Evolutionary conservation across 1,140 invertebrate species (phyloP).

Genomic region (Aphaenogaster rudis): DNA sequence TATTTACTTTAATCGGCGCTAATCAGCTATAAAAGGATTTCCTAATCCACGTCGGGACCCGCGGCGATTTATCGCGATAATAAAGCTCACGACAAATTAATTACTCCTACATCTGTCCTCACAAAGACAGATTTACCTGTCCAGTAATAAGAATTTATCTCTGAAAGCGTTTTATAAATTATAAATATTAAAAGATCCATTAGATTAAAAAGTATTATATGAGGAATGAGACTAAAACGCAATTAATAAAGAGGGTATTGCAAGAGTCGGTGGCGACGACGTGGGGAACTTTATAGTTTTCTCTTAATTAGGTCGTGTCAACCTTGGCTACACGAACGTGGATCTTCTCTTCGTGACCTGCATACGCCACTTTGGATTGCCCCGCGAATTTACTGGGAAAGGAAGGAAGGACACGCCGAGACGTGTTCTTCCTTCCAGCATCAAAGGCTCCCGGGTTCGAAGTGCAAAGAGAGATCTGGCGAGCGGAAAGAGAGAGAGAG

Average conservation of each 20-base stretch:
- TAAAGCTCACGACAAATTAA: constrained; percentile 52
- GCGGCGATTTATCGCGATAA: constrained; percentile 73
- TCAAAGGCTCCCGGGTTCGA: constrained; percentile 51
- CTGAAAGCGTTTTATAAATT: neutral
- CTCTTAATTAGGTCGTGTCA: constrained; percentile 69
- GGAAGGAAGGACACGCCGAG: constrained; percentile 28
- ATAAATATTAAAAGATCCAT: neutral
- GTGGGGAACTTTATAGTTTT: constrained; percentile 65
- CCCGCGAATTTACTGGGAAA: constrained; percentile 43
- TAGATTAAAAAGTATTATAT: neutral
- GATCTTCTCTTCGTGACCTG: constrained; percentile 69
- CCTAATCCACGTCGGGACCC: constrained; percentile 68
- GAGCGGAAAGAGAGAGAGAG: neutral
- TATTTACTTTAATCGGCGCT: constrained; percentile 78
- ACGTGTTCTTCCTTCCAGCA: constrained; percentile 26
- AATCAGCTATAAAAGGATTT: constrained; percentile 74
- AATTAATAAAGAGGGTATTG: constrained; percentile 39
- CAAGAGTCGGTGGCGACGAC: constrained; percentile 5
- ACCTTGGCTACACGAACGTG: constrained; percentile 40
- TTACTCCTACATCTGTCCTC: constrained; percentile 22
- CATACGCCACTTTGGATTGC: constrained; percentile 70
- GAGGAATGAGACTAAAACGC: neutral
- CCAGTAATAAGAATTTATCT: neutral
- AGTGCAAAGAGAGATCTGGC: constrained; percentile 36
- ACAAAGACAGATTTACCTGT: constrained; percentile 25